phyloP scores from a whole-genome alignment of 1,140 invertebrate species.

The Patella vulgata region DNA sequence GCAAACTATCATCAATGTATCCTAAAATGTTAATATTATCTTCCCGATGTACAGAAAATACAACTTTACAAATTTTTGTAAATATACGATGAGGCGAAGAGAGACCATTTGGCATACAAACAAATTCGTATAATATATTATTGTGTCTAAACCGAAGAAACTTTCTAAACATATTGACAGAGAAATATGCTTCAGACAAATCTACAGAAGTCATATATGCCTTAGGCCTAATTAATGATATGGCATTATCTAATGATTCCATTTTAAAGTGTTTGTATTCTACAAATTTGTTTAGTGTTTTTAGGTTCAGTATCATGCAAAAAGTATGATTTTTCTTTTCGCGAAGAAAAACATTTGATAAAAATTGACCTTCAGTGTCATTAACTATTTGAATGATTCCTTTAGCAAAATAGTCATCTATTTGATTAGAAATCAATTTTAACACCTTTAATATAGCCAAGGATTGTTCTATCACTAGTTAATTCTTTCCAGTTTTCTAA shows the following conservation, averaged over 20 bases:
- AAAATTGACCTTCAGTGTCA: constrained; percentile 3
- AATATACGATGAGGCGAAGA: constrained; percentile 19
- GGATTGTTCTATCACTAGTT: too few species aligned
- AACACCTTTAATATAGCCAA: too few species aligned
- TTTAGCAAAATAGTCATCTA: constrained; percentile 18
- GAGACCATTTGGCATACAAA: constrained; percentile 17
- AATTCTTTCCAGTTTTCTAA: too few species aligned
- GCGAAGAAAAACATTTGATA: constrained; percentile 19
- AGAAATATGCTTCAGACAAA: constrained; percentile 28
- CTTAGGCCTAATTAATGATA: constrained; percentile 9
- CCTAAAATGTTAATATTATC: constrained; percentile 1
- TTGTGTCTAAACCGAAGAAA: constrained; percentile 17
- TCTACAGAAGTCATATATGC: constrained; percentile 18
- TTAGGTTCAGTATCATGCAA: constrained; percentile 25
- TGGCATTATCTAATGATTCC: constrained; percentile 15
- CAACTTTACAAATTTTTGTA: constrained; percentile 19
- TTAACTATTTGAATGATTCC: constrained; percentile 3
- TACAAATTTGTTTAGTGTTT: constrained; percentile 19
- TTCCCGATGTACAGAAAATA: constrained; percentile 11
- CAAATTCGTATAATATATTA: constrained; percentile 12
- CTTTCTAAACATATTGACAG: constrained; percentile 16
- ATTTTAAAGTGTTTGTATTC: constrained; percentile 23
- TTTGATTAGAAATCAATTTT: constrained; percentile 6
- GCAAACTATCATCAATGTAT: constrained; percentile 21
- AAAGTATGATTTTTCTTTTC: constrained; percentile 19